Evolutionary conservation across 2,797 vertebrate genomes (phyloP).

Genomic region (Siniperca scherzeri): DNA sequence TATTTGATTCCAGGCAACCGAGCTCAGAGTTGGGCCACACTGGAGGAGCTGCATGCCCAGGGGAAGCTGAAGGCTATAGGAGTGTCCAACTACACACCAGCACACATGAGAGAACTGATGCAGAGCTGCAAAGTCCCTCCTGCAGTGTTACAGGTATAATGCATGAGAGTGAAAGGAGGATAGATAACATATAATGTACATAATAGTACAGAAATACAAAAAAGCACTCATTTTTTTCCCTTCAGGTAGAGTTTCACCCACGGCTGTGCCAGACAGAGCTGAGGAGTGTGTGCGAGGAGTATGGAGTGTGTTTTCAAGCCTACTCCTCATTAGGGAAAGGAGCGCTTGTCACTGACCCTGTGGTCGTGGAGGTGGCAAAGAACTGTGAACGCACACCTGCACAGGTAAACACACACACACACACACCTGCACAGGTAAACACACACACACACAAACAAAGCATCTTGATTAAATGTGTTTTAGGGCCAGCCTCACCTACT

Average conservation of each 20-base stretch:
- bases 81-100: slow-evolving; percentile 88
- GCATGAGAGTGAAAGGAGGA: background rate
- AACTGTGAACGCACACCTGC: slow-evolving; percentile 75
- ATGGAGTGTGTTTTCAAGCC: slow-evolving; percentile 87
- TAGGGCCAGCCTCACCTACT: background rate
- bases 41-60: slow-evolving; percentile 84
- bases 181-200: background rate
- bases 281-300: slow-evolving; percentile 80
- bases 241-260: slow-evolving; percentile 89
- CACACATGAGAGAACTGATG: slow-evolving; percentile 85
- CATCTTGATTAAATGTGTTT: background rate
- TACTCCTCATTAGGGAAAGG: slow-evolving; percentile 89
- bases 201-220: background rate
- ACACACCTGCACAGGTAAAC: slow-evolving; percentile 85
- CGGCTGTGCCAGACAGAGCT: slow-evolving; percentile 82
- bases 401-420: slow-evolving; percentile 77
- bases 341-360: slow-evolving; percentile 76
- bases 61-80: slow-evolving; percentile 87
- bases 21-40: slow-evolving; percentile 82
- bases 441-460: background rate
- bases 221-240: background rate
- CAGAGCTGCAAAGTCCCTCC: slow-evolving; percentile 80
- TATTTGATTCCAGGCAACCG: slow-evolving; percentile 73
- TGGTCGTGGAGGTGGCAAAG: slow-evolving; percentile 80
- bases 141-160: slow-evolving; percentile 83